Conservation (phyloP, 2,113 vertebrate genomes). For the Agelaius phoeniceus region DNA sequence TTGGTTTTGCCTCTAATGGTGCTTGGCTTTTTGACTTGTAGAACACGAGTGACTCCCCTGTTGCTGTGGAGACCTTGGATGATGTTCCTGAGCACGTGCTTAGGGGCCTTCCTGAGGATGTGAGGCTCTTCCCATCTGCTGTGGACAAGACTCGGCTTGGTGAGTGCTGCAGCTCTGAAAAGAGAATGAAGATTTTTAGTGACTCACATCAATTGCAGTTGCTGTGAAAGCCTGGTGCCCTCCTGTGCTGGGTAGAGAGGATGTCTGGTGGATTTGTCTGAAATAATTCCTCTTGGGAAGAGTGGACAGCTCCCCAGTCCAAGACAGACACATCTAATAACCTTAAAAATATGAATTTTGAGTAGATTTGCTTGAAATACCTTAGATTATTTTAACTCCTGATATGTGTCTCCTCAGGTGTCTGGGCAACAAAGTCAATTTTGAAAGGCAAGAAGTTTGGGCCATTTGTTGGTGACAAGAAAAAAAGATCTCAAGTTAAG, state of each 20-base stretch:
- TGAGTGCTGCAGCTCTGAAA: conserved; percentile 37
- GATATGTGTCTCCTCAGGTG: conserved; percentile 77
- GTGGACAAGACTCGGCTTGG: conserved; percentile 80
- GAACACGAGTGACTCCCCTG: conserved; percentile 64
- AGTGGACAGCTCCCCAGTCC: not conserved
- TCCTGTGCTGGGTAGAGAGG: not conserved
- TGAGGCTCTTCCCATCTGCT: conserved; percentile 78
- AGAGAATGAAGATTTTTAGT: not conserved
- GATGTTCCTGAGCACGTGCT: conserved; percentile 80
- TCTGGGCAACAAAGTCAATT: conserved; percentile 89
- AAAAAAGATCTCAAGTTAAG: conserved; percentile 93
- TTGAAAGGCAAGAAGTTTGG: conserved; percentile 93
- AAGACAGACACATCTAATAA: not conserved
- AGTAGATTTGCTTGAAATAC: not conserved
- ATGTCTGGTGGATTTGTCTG: not conserved
- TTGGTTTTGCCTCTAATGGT: not conserved
- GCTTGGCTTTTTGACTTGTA: conserved; percentile 33
- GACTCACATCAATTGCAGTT: not conserved
- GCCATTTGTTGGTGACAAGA: conserved; percentile 92
- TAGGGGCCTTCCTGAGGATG: conserved; percentile 80
- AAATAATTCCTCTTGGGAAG: not conserved
- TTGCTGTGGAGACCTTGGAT: conserved; percentile 72
- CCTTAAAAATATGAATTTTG: not conserved
- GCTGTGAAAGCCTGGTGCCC: not conserved
- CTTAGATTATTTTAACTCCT: not conserved